These are phyloP conservation scores for Crocallis elinguaria DNA, from an alignment of 2,888 invertebrate genomes.

Conservation along the genomic window DNA sequence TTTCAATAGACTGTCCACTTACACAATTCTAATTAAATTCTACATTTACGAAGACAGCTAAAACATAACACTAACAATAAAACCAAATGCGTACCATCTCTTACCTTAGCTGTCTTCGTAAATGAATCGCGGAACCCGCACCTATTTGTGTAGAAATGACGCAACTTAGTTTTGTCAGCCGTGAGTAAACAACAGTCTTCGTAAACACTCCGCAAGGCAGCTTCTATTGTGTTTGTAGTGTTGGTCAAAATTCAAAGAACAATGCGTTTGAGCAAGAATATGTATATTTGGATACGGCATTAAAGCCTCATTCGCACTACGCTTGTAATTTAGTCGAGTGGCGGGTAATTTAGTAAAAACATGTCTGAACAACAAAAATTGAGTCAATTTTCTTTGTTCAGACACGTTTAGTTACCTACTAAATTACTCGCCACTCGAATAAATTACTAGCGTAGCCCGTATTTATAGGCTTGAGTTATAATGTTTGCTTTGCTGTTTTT, in stretches of 20 bases:
- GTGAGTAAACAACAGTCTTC: conserved; percentile 56
- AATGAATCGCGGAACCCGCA: conserved; percentile 35
- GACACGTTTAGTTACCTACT: too few species aligned
- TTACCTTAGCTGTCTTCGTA: conserved; percentile 26
- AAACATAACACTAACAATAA: conserved; percentile 21
- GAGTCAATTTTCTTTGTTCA: too few species aligned
- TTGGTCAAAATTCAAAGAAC: conserved; percentile 29
- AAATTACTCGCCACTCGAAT: too few species aligned
- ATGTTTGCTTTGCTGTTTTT: too few species aligned
- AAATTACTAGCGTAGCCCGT: too few species aligned
- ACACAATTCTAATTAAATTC: conserved; percentile 15
- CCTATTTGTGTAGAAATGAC: conserved; percentile 40
- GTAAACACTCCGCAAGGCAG: conserved; percentile 66
- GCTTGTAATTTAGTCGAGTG: too few species aligned
- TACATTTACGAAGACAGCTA: conserved; percentile 8
- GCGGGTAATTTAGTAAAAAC: too few species aligned
- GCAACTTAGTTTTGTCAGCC: conserved; percentile 56
- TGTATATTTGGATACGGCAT: conserved; percentile 19
- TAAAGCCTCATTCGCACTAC: too few species aligned
- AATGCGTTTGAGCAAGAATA: not conserved
- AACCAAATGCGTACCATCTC: conserved; percentile 11
- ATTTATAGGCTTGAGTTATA: too few species aligned
- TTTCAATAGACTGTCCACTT: not conserved
- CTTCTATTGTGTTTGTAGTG: conserved; percentile 67
- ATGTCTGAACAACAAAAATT: too few species aligned